A percentile compares a stretch with the other conserved stretches of the same genome.
Conservation (phyloP, 2,113 vertebrate species). For the Eretmochelys imbricata region DNA sequence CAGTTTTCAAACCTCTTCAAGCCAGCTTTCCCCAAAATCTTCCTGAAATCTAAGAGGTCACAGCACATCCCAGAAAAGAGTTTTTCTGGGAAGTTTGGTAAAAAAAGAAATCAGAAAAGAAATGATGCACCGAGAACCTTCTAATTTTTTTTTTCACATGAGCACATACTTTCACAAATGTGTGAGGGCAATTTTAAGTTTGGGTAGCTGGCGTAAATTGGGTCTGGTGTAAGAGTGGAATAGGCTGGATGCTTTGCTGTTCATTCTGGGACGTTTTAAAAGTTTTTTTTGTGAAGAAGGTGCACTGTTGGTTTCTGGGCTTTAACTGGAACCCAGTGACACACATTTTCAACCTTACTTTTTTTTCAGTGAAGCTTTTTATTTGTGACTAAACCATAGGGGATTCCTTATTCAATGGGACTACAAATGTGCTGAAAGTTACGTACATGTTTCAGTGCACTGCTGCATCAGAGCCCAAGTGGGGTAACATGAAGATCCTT, state of each 20-base stretch:
- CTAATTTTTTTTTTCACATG: not conserved
- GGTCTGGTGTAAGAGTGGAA: not conserved
- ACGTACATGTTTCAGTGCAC: not conserved
- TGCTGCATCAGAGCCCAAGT: not conserved
- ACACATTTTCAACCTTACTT: not conserved
- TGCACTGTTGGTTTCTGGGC: not conserved
- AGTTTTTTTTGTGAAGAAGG: not conserved
- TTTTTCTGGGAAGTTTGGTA: not conserved
- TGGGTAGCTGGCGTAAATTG: not conserved
- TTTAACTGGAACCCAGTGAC: not conserved
- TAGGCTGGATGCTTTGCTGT: not conserved
- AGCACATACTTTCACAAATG: not conserved
- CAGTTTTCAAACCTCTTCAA: not conserved
- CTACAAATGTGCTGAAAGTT: not conserved
- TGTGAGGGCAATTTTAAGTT: not conserved
- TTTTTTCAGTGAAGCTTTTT: conserved; percentile 8
- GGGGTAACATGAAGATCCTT: not conserved
- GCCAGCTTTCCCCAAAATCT: not conserved
- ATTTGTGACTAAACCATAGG: not conserved
- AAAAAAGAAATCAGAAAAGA: not conserved
- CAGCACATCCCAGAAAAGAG: not conserved
- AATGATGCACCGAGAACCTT: not conserved
- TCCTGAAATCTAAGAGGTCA: not conserved
- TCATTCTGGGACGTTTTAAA: not conserved
- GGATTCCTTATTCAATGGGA: not conserved